Conservation (phyloP, 1,140 invertebrate species). For the Harpegnathos saltator region DNA sequence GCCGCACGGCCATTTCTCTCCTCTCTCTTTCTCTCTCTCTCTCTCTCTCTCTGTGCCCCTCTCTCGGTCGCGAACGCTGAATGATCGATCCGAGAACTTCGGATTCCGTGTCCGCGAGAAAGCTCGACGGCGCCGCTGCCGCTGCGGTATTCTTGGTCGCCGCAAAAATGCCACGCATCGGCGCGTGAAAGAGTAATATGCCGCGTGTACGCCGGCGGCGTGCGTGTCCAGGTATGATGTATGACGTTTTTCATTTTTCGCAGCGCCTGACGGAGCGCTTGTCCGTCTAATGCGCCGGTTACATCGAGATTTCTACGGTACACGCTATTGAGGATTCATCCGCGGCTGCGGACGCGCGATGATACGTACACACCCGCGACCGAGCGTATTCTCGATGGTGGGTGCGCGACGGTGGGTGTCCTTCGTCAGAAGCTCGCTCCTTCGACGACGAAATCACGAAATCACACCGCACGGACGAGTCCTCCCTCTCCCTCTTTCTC, state of each 20-base stretch:
- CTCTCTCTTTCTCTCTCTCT: no score
- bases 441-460: no score
- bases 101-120: conserved; percentile 1
- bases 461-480: no score
- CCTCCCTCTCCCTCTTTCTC: no score
- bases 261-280: neutral
- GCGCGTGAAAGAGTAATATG: neutral
- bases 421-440: neutral
- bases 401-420: neutral
- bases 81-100: conserved; percentile 41
- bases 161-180: conserved; percentile 4
- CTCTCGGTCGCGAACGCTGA: neutral
- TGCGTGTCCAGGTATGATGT: neutral
- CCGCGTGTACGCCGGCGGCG: neutral
- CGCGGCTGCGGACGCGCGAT: neutral
- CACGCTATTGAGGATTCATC: neutral
- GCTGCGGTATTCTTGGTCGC: neutral
- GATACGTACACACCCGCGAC: neutral
- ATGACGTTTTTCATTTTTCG: neutral
- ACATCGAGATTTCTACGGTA: neutral
- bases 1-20: neutral
- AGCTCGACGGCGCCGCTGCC: neutral
- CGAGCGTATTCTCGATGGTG: no score
- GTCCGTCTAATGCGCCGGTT: neutral
- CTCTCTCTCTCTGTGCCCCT: no score